Evolutionary conservation across 1,140 invertebrate genomes (phyloP).

Genomic region (Macrosteles quadrilineatus): DNA sequence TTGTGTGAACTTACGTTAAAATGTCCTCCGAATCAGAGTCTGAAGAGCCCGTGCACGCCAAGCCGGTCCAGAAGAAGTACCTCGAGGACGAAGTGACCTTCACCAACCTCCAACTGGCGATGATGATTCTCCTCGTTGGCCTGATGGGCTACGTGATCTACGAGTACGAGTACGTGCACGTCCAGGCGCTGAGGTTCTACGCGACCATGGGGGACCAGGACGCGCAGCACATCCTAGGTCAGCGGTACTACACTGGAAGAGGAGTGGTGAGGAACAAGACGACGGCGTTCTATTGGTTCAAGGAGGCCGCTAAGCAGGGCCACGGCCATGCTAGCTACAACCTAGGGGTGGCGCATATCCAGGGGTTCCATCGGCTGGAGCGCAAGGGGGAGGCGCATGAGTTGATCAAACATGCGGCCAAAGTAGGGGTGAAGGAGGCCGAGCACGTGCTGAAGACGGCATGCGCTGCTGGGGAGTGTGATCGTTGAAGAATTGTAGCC

Average conservation of each 20-base stretch:
- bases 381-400: constrained; percentile 11
- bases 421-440: not conserved
- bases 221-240: constrained; percentile 12
- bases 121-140: constrained; percentile 36
- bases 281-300: constrained; percentile 13
- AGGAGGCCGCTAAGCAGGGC: constrained; percentile 7
- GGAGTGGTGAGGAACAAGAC: constrained; percentile 11
- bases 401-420: constrained; percentile 16
- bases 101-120: not conserved
- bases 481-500: too few species aligned
- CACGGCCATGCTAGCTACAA: constrained; percentile 15
- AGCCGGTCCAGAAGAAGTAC: not conserved
- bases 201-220: constrained; percentile 8
- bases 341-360: constrained; percentile 7
- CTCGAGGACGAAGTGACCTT: not conserved
- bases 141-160: constrained; percentile 59
- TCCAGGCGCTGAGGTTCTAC: constrained; percentile 22
- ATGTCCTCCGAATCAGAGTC: too few species aligned
- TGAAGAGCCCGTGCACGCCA: too few species aligned
- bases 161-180: constrained; percentile 51
- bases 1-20: too few species aligned
- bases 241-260: constrained; percentile 7
- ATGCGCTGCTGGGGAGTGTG: constrained; percentile 3
- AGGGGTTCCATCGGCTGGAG: constrained; percentile 8
- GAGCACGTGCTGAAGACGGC: constrained; percentile 4